A percentile compares a stretch with the other conserved stretches of the same genome.
Conservation (phyloP, 2,888 invertebrate species). For the Dicyrtoma fusca region DNA sequence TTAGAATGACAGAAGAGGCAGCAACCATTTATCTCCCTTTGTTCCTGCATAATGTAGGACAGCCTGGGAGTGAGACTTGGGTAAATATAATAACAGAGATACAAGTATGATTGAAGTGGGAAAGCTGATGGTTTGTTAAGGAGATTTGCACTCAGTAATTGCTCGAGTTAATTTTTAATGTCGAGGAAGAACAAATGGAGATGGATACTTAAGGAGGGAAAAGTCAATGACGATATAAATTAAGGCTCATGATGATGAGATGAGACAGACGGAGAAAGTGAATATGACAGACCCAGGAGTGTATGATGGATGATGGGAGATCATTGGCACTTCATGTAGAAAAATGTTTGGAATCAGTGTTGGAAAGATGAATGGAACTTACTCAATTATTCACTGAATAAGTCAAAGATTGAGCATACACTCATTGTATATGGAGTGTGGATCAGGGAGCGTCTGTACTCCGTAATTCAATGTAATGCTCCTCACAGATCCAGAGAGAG, state of each 20-base stretch:
- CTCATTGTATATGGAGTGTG: not conserved
- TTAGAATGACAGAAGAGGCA: too few species aligned
- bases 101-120: slow-evolving; percentile 4
- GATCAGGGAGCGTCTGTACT: not conserved
- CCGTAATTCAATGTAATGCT: not conserved
- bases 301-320: slow-evolving; percentile 48
- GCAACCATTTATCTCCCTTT: too few species aligned
- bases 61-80: too few species aligned
- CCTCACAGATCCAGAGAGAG: not conserved
- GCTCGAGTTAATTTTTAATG: slow-evolving; percentile 30
- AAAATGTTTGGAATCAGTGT: slow-evolving; percentile 44
- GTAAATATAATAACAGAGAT: too few species aligned
- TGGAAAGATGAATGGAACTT: slow-evolving; percentile 45
- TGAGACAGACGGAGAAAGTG: slow-evolving; percentile 48
- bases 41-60: too few species aligned
- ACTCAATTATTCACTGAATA: slow-evolving; percentile 44
- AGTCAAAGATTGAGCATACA: slow-evolving; percentile 31
- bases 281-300: slow-evolving; percentile 43
- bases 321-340: slow-evolving; percentile 53
- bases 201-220: slow-evolving; percentile 18
- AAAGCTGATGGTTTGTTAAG: not conserved
- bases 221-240: slow-evolving; percentile 33
- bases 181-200: slow-evolving; percentile 10
- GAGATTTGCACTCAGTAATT: slow-evolving; percentile 6
- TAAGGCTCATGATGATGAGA: slow-evolving; percentile 45